Conservation (phyloP, 1,140 invertebrate species). For the Pseudachorutes palmiensis region DNA sequence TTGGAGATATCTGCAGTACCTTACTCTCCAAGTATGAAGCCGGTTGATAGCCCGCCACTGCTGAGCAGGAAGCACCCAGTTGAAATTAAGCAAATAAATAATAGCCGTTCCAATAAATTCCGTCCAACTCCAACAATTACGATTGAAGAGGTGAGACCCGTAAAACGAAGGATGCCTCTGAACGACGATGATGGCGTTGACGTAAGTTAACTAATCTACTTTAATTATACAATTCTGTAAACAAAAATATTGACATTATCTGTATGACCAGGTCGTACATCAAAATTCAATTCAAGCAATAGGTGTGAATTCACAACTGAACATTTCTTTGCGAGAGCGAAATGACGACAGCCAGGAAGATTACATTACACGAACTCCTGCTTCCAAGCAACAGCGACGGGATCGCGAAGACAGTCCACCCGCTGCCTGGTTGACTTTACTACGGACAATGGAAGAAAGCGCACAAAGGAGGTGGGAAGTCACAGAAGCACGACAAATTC, state of each 20-base stretch:
- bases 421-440: neutral
- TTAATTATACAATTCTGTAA: neutral
- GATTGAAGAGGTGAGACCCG: neutral
- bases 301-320: neutral
- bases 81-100: neutral
- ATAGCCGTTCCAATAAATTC: neutral
- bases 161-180: neutral
- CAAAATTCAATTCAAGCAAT: neutral
- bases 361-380: neutral
- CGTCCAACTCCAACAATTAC: constrained; percentile 8
- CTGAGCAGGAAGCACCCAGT: neutral
- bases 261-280: neutral
- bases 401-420: neutral
- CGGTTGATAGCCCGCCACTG: neutral
- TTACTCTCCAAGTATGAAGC: neutral
- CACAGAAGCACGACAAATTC: neutral
- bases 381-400: neutral
- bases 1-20: constrained; percentile 4
- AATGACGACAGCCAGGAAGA: neutral
- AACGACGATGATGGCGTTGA: neutral
- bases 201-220: neutral
- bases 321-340: neutral
- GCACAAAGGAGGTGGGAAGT: constrained; percentile 8
- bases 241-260: neutral
- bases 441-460: constrained; percentile 1